Evolutionary conservation across 2,888 invertebrate genomes (phyloP).

Genomic region (Pterobdella sp.): DNA sequence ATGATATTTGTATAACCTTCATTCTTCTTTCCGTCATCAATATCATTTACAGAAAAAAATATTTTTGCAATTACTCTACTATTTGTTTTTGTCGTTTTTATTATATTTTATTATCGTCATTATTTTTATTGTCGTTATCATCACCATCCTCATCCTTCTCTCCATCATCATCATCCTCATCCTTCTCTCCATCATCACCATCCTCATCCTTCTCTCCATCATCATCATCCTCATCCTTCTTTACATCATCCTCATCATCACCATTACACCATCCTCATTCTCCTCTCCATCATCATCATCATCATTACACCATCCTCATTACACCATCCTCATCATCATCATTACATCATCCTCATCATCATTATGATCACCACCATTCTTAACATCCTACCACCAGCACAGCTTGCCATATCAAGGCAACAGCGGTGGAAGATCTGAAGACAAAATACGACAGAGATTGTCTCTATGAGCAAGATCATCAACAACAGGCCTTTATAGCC

Average conservation of each 20-base stretch:
- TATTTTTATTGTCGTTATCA: conserved; percentile 17
- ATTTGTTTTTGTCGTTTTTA: not conserved
- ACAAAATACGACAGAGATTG: no score
- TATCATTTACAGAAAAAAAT: not conserved
- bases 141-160: conserved; percentile 20
- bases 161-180: conserved; percentile 22
- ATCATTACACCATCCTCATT: conserved; percentile 13
- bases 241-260: conserved; percentile 19
- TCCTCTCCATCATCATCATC: conserved; percentile 9
- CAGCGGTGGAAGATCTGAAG: no score
- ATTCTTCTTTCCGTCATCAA: not conserved
- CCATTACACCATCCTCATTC: conserved; percentile 9
- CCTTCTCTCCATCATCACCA: conserved; percentile 9
- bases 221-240: conserved; percentile 17
- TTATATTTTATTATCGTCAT: conserved; percentile 11
- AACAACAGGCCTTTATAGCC: no score
- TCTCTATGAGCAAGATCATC: no score
- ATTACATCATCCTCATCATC: not conserved
- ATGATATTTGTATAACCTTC: not conserved
- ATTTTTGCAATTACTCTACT: not conserved
- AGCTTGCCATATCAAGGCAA: no score
- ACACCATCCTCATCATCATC: not conserved
- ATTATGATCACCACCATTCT: not conserved
- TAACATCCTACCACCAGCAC: not conserved
- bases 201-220: conserved; percentile 17